phyloP scores from a whole-genome alignment of 2,797 vertebrate genomes.

The Periparus ater region DNA sequence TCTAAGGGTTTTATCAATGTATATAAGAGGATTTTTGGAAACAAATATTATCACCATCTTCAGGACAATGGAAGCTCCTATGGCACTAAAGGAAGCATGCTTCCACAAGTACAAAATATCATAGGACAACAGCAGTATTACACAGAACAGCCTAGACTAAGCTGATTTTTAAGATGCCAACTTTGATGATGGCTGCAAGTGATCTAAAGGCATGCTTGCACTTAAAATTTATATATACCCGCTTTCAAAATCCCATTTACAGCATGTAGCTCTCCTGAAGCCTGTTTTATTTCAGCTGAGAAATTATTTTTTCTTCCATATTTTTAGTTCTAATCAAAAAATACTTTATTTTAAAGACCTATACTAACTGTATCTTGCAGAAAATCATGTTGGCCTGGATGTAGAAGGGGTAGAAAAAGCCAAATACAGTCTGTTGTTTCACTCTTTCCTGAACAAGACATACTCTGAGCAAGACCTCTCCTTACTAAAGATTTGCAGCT shows the following conservation, averaged over 20 bases:
- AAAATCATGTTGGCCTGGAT: not conserved
- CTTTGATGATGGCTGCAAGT: not conserved
- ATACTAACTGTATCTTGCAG: not conserved
- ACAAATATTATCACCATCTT: not conserved
- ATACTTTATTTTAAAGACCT: not conserved
- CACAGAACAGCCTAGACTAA: not conserved
- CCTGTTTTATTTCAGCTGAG: not conserved
- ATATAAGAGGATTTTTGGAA: not conserved
- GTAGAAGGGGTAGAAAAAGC: not conserved
- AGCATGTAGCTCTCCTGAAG: not conserved
- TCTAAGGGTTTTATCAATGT: not conserved
- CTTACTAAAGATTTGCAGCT: not conserved
- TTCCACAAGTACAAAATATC: not conserved
- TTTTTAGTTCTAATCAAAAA: not conserved
- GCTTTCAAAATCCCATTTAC: not conserved
- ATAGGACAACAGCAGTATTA: not conserved
- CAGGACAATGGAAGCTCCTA: not conserved
- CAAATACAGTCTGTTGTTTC: not conserved
- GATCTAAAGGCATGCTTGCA: not conserved
- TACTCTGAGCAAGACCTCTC: not conserved
- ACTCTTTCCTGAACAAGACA: not conserved
- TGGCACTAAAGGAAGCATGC: not conserved
- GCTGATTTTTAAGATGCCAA: not conserved
- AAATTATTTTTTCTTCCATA: not conserved
- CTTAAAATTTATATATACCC: not conserved